Evolutionary conservation across 2,888 invertebrate species (phyloP), one percentile per base, ranked within the genome.

Genomic region (Amphipoea oculea): DNA sequence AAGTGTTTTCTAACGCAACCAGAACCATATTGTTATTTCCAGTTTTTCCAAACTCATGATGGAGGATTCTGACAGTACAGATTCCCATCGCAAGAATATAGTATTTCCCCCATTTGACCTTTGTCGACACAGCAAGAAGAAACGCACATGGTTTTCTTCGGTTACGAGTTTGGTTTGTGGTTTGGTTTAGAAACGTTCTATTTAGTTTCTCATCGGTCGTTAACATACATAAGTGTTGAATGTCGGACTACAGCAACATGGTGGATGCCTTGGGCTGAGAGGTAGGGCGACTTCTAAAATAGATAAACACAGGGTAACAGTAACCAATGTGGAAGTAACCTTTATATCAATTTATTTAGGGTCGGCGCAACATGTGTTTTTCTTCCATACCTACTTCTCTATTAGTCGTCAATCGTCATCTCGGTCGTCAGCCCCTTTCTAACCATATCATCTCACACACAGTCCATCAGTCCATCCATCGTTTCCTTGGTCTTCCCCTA

Each of bases 61-160:
- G 6, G 51, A 36, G 6, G 63, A 62, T 48, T 69, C 57, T 62
- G 79, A 69, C 69, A 20, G 29, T 68, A 42, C 40, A 14, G 67
- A 20, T 36, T 36, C 54, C 67, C 23, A 14, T 57, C 12, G n/a
- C 23, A 23, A 54, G 65, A 67, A 65, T 73, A 73, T 81, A 72
- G 42, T n/a, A 40, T 78, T 83, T 75, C 71, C 63, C 20, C 57
- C 29, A 77, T 76, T 78, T 76, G 78, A 77, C 63, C 67, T 84
- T 48, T 71, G 67, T 67, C 45, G 67, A 70, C 62, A 62, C 78
- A 45, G 67, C 66, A 42, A 66, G 73, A 79, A 73, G 67, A 76
- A 82, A 76, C 23, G 29, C 82, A 79, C 73, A 76, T 80, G 88
- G 76, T 73, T 73, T 73, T 69, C 71, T 76, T 83, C 70, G 20